Conservation (phyloP, 2,797 vertebrate genomes). For the Menidia menidia region DNA sequence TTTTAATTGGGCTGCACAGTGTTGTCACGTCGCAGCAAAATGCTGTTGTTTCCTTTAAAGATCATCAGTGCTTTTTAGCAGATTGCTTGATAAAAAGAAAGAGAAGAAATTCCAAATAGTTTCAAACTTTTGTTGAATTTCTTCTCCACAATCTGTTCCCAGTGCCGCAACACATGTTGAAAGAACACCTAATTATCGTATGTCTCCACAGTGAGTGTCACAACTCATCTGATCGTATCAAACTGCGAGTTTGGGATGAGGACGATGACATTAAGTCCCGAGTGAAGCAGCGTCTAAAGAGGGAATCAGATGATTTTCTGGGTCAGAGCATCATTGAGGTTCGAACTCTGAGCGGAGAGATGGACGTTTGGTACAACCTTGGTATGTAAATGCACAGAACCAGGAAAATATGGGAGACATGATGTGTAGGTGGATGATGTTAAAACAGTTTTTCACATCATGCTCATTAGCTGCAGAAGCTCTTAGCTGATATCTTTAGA, state of each 20-base stretch:
- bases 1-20: no score
- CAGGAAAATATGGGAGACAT: no score
- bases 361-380: constrained; percentile 99
- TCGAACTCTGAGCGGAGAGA: constrained; percentile 95
- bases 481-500: constrained; percentile 5
- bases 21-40: no score
- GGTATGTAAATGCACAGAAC: constrained; percentile 78
- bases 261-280: constrained; percentile 97
- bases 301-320: constrained; percentile 96
- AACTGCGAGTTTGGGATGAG: constrained; percentile 97
- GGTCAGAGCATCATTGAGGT: constrained; percentile 99
- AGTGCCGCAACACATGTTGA: neutral
- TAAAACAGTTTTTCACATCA: constrained; percentile 18
- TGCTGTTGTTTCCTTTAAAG: no score
- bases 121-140: neutral
- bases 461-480: neutral
- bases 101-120: neutral
- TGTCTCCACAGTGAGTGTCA: constrained; percentile 87
- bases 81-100: neutral
- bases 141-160: neutral
- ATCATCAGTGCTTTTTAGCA: neutral
- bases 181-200: neutral
- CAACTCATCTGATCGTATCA: constrained; percentile 97
- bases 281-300: constrained; percentile 96
- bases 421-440: neutral